phyloP scores from a whole-genome alignment of 2,113 vertebrate species.

The Zingel zingel region DNA sequence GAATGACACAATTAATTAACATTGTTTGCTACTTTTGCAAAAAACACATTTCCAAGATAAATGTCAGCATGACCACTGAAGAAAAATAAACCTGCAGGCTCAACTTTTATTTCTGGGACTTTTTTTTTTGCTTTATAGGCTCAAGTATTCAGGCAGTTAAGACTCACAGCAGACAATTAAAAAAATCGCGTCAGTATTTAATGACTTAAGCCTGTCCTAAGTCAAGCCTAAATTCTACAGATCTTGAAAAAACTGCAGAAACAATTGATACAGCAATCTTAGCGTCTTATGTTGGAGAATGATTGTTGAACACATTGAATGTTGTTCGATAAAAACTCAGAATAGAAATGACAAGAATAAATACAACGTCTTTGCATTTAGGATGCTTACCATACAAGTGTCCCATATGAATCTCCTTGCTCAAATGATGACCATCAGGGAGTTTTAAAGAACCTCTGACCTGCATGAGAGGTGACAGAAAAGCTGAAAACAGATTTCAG shows the following conservation, averaged over 20 bases:
- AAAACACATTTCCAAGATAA: not conserved
- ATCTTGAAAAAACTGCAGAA: not conserved
- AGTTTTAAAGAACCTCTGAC: not conserved
- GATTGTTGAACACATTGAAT: not conserved
- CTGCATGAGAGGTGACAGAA: not conserved
- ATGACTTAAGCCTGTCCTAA: not conserved
- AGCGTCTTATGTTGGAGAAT: not conserved
- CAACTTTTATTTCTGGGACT: not conserved
- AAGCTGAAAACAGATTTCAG: not conserved
- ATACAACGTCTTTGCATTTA: not conserved
- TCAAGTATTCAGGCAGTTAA: not conserved
- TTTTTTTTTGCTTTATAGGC: no score
- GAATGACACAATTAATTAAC: not conserved
- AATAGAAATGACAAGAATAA: not conserved
- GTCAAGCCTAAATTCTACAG: not conserved
- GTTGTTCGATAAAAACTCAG: not conserved
- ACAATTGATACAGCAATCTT: not conserved
- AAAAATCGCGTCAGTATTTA: not conserved
- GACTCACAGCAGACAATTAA: not conserved
- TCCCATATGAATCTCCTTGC: not conserved
- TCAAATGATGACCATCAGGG: not conserved
- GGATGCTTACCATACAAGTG: not conserved
- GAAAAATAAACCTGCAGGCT: not conserved
- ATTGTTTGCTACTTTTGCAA: not conserved
- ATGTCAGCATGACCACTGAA: not conserved